Conservation (phyloP, 2,888 invertebrate species). For the Drosophila suboccidentalis region DNA sequence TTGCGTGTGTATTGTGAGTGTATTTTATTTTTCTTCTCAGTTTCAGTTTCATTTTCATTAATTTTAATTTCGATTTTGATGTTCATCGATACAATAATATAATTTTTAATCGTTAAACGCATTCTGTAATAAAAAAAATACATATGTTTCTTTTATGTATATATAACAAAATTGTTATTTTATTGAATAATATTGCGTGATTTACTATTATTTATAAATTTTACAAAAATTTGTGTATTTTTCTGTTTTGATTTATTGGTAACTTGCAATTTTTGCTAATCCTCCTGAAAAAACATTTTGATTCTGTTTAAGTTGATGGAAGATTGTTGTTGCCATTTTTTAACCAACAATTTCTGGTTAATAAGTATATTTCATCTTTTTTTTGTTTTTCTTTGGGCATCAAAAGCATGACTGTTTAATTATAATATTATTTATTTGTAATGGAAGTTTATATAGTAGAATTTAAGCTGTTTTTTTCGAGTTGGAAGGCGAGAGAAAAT, state of each 20-base stretch:
- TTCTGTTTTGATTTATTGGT: slow-evolving; percentile 6
- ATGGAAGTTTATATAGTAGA: slow-evolving; percentile 39
- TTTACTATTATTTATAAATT: slow-evolving; percentile 52
- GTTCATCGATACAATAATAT: slow-evolving; percentile 58
- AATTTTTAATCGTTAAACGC: slow-evolving; percentile 73
- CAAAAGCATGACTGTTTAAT: slow-evolving; percentile 76
- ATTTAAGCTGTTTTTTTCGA: slow-evolving; percentile 49
- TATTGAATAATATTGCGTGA: slow-evolving; percentile 75
- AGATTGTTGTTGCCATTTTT: slow-evolving; percentile 19
- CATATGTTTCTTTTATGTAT: slow-evolving; percentile 28
- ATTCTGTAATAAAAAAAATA: slow-evolving; percentile 77
- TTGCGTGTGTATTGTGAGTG: slow-evolving; percentile 47
- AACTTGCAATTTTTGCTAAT: slow-evolving; percentile 9
- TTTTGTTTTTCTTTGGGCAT: slow-evolving; percentile 70
- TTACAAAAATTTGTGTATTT: slow-evolving; percentile 41
- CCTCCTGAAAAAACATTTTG: slow-evolving; percentile 10
- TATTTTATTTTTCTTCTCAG: slow-evolving; percentile 61
- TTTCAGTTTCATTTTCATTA: slow-evolving; percentile 41
- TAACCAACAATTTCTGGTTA: slow-evolving; percentile 41
- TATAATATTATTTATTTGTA: slow-evolving; percentile 50
- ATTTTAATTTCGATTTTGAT: slow-evolving; percentile 9
- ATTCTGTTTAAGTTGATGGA: slow-evolving; percentile 6
- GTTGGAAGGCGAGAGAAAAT: slow-evolving; percentile 50
- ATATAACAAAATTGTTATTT: slow-evolving; percentile 61
- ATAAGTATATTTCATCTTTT: slow-evolving; percentile 14